A percentile compares a stretch with the other conserved stretches of the same genome.
These are phyloP conservation scores for Thunnus maccoyii DNA, from an alignment of 2,113 vertebrate species.

Conservation along the genomic window DNA sequence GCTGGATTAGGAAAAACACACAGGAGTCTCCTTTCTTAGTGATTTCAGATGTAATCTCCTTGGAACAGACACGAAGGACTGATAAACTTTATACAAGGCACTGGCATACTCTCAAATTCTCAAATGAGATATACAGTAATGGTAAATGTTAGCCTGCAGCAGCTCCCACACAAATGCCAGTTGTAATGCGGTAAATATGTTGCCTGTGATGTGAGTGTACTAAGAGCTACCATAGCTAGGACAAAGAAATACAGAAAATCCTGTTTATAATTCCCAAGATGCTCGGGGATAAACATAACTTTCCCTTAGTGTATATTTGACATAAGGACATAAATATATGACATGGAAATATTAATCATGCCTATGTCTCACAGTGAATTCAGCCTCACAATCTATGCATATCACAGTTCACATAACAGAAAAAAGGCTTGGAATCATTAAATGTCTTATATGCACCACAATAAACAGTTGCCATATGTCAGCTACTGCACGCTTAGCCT, in stretches of 20 bases:
- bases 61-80: conserved; percentile 24
- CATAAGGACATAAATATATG: background rate
- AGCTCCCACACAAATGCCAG: conserved; percentile 30
- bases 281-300: conserved; percentile 41
- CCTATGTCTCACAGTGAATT: background rate
- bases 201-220: background rate
- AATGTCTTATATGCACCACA: conserved; percentile 9
- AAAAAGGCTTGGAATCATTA: conserved; percentile 21
- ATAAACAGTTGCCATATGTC: background rate
- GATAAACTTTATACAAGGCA: conserved; percentile 22
- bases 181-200: conserved; percentile 34
- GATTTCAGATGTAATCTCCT: conserved; percentile 37
- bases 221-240: conserved; percentile 4
- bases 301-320: conserved; percentile 43
- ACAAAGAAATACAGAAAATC: conserved; percentile 14
- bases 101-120: conserved; percentile 24
- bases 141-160: conserved; percentile 36
- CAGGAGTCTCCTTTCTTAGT: background rate
- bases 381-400: background rate
- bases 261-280: background rate
- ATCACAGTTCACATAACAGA: conserved; percentile 12
- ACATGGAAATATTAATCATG: conserved; percentile 7
- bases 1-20: conserved; percentile 22
- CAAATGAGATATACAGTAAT: conserved; percentile 24
- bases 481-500: background rate